Evolutionary conservation across 2,888 invertebrate species (phyloP), one percentile per base, ranked within the genome.

Genomic region (Anthophora plumipes): DNA sequence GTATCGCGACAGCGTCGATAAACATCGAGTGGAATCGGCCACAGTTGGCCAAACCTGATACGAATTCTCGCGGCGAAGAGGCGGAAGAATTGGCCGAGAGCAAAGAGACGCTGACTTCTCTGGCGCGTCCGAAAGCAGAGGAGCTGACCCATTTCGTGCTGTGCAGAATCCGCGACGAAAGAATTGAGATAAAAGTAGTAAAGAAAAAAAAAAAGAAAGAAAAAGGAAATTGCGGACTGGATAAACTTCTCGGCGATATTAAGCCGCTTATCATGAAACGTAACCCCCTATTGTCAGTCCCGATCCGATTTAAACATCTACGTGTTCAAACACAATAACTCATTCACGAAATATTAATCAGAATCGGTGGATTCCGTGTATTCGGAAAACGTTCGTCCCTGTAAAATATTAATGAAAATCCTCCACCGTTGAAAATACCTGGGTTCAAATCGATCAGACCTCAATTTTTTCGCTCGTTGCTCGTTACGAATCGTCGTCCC

Each of bases 181-280:
- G 50, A 37, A 55, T 8, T 11, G 61, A 78, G 71, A 78, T 71
- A 63, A 50, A 72, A 48, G 54, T 37, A 66, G 50, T 22, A 17
- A n/a, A 39, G n/a, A 68, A 80, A 75, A 78, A n/a, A n/a, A n/a
- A n/a, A n/a, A n/a, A n/a, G n/a, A n/a, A n/a, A n/a, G n/a, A n/a
- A n/a, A n/a, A n/a, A n/a, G n/a, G n/a, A n/a, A 72, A 67, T 66
- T 52, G 67, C 63, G 63, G 67, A 63, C 72, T 72, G 57, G 80
- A 78, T 77, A 59, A 80, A 78, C 72, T 71, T 67, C 78, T 72
- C 78, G 61, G 14, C 46, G 79, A 72, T 68, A 80, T 79, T 80
- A 80, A 80, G 78, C 80, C 63, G 71, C 80, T 80, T 80, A 80
- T 78, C 72, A 67, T 46, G 20, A 50, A 39, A 57, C n/a, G 72